These are phyloP conservation scores for Tetramorium simillimum DNA, from an alignment of 1,140 invertebrate species.

Conservation along the genomic window DNA sequence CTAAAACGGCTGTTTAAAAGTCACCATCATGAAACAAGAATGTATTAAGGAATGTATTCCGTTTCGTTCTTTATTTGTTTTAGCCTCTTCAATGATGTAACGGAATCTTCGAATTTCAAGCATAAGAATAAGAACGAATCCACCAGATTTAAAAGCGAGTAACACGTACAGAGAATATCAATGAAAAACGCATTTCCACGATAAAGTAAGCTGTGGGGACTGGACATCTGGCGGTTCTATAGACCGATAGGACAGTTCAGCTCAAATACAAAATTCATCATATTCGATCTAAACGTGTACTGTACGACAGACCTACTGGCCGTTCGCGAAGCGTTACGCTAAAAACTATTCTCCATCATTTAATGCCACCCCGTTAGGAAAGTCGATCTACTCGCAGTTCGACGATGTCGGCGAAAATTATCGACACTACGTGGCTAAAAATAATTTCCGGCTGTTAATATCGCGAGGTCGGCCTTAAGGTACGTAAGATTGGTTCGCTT, in stretches of 20 bases:
- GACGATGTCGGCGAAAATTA: conserved; percentile 6
- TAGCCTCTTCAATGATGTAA: neutral
- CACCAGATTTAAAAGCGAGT: neutral
- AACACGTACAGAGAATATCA: neutral
- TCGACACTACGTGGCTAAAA: neutral
- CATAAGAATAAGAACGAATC: neutral
- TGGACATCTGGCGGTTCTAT: conserved; percentile 81
- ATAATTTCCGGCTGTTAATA: neutral
- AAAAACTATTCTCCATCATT: neutral
- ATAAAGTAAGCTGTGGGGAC: conserved; percentile 77
- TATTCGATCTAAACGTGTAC: conserved; percentile 80
- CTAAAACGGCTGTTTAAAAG: neutral
- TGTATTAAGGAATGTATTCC: neutral
- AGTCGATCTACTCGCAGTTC: neutral
- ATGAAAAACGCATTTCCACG: conserved; percentile 34
- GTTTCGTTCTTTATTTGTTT: neutral
- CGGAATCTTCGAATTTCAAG: neutral
- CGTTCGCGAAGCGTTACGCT: conserved; percentile 43
- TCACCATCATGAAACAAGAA: neutral
- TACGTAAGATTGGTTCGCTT: neutral
- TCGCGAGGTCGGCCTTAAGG: neutral
- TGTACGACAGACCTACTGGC: conserved; percentile 64
- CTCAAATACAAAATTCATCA: conserved; percentile 83
- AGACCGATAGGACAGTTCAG: conserved; percentile 75
- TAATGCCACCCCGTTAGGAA: conserved; percentile 9